Evolutionary conservation across 2,888 invertebrate species (phyloP), one percentile per base, ranked within the genome.

Genomic region (Malthinus seriepunctatus): DNA sequence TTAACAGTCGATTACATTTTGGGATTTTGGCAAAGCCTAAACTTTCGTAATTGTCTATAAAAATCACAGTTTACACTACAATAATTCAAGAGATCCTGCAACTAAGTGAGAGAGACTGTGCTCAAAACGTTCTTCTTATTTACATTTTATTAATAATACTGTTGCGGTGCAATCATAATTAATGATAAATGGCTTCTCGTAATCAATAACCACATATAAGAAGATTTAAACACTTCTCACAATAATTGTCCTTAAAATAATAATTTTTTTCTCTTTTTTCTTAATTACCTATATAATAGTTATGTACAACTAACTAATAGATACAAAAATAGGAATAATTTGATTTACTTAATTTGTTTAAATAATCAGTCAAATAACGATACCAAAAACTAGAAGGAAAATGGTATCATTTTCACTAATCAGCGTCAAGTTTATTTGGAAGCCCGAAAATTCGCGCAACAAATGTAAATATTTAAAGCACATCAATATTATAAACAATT

Each of bases 61-160:
- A 70, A 67, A 70, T 69, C 70, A 70, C 70, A 70, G 69, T 67
- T 65, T 64, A 68, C 67, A 65, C 68, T 69, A 69, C 65, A 69
- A 69, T 63, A 67, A 69, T 68, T 63, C 65, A 57, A 57, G 64
- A 66, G 65, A 64, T 66, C 67, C 60, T 63, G 23, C 54, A 54
- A 62, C 60, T 67, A 57, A 56, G 60, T 51, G 67, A 66, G 64
- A 65, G 59, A 66, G 67, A 67, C 54, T 57, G 65, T 62, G 64
- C 63, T 61, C 63, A 51, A 62, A 56, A 62, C 54, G 63, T 65
- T 62, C 61, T 63, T 67, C 62, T 63, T 66, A 61, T 51, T 66
- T 69, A 67, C 66, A 69, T 23, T 23, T 23, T 23, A 23, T 69
- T 67, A 70, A 67, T 70, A 70, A 70, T 70, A 70, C 70, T 70